Evolutionary conservation across 2,888 invertebrate species (phyloP).

Genomic region (Chymomyza caudatula): DNA sequence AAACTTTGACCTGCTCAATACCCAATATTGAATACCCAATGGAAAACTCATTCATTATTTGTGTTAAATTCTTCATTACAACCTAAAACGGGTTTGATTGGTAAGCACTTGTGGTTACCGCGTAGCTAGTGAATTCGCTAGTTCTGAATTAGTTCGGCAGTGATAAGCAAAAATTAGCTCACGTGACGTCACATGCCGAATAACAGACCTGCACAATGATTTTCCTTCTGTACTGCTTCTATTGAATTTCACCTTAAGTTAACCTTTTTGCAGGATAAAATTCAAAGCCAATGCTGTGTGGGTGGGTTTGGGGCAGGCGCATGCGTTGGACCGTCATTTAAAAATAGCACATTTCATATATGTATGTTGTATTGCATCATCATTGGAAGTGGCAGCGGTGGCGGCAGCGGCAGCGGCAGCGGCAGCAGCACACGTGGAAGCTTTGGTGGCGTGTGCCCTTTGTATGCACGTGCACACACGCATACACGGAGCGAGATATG

Average conservation of each 20-base stretch:
- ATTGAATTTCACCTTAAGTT: slow-evolving; percentile 37
- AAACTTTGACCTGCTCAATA: no score
- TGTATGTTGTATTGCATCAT: slow-evolving; percentile 32
- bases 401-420: not conserved
- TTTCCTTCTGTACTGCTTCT: no score
- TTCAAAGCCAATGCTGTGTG: not conserved
- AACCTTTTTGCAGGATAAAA: slow-evolving; percentile 29
- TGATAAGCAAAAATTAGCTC: no score
- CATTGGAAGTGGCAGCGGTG: not conserved
- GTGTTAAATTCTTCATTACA: no score
- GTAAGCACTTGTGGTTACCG: no score
- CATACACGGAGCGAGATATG: slow-evolving; percentile 5
- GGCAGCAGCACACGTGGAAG: slow-evolving; percentile 11
- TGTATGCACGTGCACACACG: not conserved
- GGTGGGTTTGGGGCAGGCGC: slow-evolving; percentile 9
- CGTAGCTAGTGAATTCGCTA: no score
- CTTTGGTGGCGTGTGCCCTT: slow-evolving; percentile 5
- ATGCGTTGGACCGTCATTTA: slow-evolving; percentile 15
- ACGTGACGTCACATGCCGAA: no score
- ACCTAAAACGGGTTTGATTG: no score
- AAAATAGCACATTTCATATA: slow-evolving; percentile 20
- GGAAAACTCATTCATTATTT: no score
- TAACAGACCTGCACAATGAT: no score
- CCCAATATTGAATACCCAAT: no score
- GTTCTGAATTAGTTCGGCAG: no score